Base-by-base conservation (phyloP, 2,113 vertebrate species). In the Boulengeromyrus knoepffleri region DNA sequence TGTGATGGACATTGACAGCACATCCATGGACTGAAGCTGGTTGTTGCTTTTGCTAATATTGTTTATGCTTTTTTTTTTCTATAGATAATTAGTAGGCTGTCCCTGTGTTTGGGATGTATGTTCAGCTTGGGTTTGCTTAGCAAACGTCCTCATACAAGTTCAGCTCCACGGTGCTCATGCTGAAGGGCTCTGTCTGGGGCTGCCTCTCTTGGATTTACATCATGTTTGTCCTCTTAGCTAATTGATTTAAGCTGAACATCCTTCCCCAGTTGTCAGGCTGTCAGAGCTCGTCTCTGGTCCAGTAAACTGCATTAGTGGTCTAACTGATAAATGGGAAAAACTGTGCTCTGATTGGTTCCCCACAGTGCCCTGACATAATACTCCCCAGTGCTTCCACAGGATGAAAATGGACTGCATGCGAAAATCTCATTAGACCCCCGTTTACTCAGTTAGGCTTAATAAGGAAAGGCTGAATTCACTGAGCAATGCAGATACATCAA, bases 151-250 rank as follows among this genome's bases (percentile, higher is more conserved):
- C 13, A 31, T 39, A 39, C 31, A 80, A 17, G 13, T 80, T 19
- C 74, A 39, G 62, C 62, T 27, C 9, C 31, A 77, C 0, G 5
- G 27, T 77, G 70, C 31, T 77, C 31, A 85, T 47, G 39, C 42
- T 85, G 45, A 24, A 85, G 70, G 31, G 39, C 31, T 52, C 36
- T 56, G 24, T 8, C 70, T 49, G 42, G 31, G 45, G 27, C 21
- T 50, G 21, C 15, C 87, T 70, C 74, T 70, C 89, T 93, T 92
- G 94, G 93, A 95, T 95, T 95, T 95, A 95, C 92, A 92, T 93
- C 90, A 93, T 93, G 93, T 95, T 93, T 95, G 92, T 94, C 93
- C 95, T 96, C 91, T 95, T 95, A 94, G 94, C 93, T 96, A 96
- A 96, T 96, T 96, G 92, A 93, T 93, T 95, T 95, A 95, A 91